Conservation (phyloP, 2,888 invertebrate genomes). For the Drosophila lutescens region DNA sequence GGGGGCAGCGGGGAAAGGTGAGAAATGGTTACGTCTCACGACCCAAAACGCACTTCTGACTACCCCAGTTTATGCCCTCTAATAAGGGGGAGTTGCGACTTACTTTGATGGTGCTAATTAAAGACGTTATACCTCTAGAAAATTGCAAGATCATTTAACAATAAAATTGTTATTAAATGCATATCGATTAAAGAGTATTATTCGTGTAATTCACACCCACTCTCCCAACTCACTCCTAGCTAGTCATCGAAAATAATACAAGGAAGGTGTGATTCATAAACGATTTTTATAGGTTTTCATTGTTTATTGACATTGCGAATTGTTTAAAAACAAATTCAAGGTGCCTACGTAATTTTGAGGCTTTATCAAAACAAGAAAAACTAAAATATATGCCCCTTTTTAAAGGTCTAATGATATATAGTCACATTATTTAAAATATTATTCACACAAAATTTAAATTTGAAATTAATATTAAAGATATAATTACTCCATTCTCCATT, state of each 20-base stretch:
- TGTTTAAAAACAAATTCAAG: not conserved
- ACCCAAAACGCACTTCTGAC: not conserved
- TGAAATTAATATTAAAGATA: too few species aligned
- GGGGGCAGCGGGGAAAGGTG: slow-evolving; percentile 5
- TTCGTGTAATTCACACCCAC: slow-evolving; percentile 31
- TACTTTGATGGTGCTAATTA: not conserved
- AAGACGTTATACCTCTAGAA: not conserved
- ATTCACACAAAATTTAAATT: too few species aligned
- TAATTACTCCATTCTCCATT: too few species aligned
- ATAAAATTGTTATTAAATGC: slow-evolving; percentile 6
- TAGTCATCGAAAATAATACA: not conserved
- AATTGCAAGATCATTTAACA: slow-evolving; percentile 5
- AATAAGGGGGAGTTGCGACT: not conserved
- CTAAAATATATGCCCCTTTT: too few species aligned
- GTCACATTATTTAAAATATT: too few species aligned
- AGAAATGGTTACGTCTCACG: slow-evolving; percentile 12
- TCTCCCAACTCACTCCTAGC: not conserved
- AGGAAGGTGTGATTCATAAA: slow-evolving; percentile 21
- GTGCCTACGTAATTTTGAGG: slow-evolving; percentile 3
- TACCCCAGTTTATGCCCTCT: not conserved
- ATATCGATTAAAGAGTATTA: slow-evolving; percentile 10
- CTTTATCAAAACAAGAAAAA: not conserved
- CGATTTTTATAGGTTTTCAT: slow-evolving; percentile 8
- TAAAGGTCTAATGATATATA: too few species aligned
- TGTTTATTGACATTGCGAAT: slow-evolving; percentile 16